phyloP scores from a whole-genome alignment of 2,888 invertebrate genomes.

The Nycteola revayana region DNA sequence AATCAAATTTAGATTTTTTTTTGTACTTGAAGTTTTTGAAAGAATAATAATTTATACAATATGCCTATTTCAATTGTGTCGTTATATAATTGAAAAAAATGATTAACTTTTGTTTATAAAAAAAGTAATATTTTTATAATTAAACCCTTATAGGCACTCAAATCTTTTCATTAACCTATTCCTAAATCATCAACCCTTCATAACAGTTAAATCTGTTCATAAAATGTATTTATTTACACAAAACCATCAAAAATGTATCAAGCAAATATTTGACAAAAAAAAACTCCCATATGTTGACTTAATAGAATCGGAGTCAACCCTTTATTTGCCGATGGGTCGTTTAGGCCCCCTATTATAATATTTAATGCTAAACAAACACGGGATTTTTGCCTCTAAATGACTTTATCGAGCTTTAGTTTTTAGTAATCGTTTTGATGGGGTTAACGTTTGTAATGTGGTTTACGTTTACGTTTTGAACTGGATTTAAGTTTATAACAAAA shows the following conservation, averaged over 20 bases:
- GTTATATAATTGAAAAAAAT: too few species aligned
- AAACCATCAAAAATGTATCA: slow-evolving; percentile 38
- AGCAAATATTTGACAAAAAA: slow-evolving; percentile 53
- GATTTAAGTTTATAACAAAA: too few species aligned
- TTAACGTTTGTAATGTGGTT: slow-evolving; percentile 33
- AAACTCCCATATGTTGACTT: slow-evolving; percentile 56
- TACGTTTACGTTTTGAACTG: slow-evolving; percentile 33
- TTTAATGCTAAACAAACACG: slow-evolving; percentile 79
- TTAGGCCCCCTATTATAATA: slow-evolving; percentile 74
- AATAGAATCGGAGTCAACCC: slow-evolving; percentile 70
- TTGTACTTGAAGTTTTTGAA: too few species aligned
- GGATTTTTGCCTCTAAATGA: slow-evolving; percentile 66
- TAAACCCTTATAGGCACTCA: too few species aligned
- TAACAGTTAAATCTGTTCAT: neutral
- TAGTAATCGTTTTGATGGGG: slow-evolving; percentile 29
- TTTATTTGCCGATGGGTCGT: slow-evolving; percentile 70
- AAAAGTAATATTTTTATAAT: too few species aligned
- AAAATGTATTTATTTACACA: slow-evolving; percentile 45
- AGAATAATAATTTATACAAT: too few species aligned
- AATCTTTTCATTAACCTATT: too few species aligned
- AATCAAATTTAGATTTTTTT: too few species aligned
- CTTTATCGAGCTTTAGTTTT: slow-evolving; percentile 51
- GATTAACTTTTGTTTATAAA: too few species aligned
- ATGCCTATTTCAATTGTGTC: too few species aligned
- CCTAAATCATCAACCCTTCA: neutral